These are phyloP conservation scores for Ormyrus pomaceus DNA, from an alignment of 2,888 invertebrate genomes.

Conservation along the genomic window DNA sequence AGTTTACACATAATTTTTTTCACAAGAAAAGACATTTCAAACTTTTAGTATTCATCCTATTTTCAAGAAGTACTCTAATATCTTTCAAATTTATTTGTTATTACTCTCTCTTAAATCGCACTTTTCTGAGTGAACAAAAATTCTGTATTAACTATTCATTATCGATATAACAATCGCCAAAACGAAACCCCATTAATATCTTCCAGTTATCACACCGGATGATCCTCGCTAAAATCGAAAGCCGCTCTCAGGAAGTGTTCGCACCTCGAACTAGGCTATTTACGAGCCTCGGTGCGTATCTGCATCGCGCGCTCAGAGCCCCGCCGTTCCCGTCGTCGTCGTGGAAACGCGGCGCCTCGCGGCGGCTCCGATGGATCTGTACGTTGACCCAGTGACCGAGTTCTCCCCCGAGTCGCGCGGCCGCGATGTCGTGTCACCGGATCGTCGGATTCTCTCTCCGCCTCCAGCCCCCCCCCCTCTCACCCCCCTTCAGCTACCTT, in stretches of 20 bases:
- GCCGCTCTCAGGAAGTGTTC: background rate
- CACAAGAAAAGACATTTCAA: too few relatives aligned
- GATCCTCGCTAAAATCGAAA: too few relatives aligned
- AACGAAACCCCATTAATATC: background rate
- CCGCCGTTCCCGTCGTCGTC: conserved; percentile 47
- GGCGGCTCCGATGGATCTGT: conserved; percentile 57
- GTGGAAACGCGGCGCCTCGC: conserved; percentile 61
- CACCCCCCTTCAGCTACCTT: background rate
- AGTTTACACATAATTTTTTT: too few relatives aligned
- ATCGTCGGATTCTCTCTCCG: background rate
- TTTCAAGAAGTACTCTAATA: too few relatives aligned
- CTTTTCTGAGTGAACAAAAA: too few relatives aligned
- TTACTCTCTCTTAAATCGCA: too few relatives aligned
- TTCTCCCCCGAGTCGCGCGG: conserved; percentile 51
- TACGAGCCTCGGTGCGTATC: background rate
- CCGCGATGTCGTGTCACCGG: too few relatives aligned
- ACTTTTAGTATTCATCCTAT: too few relatives aligned
- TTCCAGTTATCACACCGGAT: background rate
- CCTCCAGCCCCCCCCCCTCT: background rate
- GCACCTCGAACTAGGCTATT: background rate
- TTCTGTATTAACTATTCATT: too few relatives aligned
- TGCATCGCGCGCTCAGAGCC: background rate
- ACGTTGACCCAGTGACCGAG: conserved; percentile 69
- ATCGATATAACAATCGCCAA: too few relatives aligned
- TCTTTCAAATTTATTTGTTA: too few relatives aligned